Evolutionary conservation across 1,140 invertebrate genomes (phyloP).

Genomic region (Calycopis cecrops): DNA sequence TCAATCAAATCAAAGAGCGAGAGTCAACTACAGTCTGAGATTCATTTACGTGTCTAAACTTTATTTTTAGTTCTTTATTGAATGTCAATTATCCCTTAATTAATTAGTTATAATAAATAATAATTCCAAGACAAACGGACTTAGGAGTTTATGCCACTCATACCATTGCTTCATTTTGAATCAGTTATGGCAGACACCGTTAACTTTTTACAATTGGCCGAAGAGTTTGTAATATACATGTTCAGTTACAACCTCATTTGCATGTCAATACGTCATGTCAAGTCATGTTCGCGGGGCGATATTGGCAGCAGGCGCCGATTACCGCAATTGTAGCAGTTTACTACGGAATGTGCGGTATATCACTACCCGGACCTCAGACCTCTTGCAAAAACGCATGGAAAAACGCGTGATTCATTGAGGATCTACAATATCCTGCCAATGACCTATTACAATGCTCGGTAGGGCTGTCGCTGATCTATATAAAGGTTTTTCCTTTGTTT

Average conservation of each 20-base stretch:
- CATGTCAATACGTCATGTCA: constrained; percentile 21
- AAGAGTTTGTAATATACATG: not conserved
- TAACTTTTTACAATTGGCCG: too few species aligned
- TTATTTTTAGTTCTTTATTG: too few species aligned
- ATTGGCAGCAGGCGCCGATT: constrained; percentile 5
- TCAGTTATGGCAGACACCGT: too few species aligned
- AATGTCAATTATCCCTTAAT: too few species aligned
- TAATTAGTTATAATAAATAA: too few species aligned
- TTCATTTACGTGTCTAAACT: too few species aligned
- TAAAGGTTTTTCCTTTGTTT: too few species aligned
- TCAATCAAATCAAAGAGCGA: too few species aligned
- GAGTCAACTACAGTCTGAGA: too few species aligned
- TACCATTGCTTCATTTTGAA: too few species aligned
- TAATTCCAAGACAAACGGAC: too few species aligned
- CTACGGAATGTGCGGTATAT: not conserved
- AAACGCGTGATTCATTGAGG: constrained; percentile 39
- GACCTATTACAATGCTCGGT: constrained; percentile 50
- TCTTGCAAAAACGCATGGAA: not conserved
- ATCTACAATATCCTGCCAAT: constrained; percentile 56
- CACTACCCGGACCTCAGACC: constrained; percentile 1
- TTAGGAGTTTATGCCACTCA: too few species aligned
- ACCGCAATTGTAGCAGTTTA: not conserved
- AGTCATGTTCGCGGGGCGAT: not conserved
- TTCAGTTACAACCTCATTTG: constrained; percentile 11
- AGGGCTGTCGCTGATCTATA: not conserved